These are phyloP conservation scores for Dasypolia templi DNA, from an alignment of 2,888 invertebrate species.

Conservation along the genomic window DNA sequence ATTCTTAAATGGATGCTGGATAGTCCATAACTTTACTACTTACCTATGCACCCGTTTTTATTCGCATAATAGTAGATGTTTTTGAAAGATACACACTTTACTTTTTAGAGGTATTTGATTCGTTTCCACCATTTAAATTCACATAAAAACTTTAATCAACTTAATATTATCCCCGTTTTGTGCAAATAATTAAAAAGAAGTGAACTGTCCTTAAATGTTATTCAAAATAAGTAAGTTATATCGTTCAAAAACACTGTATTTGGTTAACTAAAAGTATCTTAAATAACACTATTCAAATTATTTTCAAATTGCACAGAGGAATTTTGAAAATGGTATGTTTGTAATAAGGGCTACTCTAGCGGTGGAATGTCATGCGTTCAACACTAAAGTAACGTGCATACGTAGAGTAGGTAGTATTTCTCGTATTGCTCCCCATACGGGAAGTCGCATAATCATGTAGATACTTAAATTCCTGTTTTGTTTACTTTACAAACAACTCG, in stretches of 20 bases:
- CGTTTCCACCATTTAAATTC: constrained; percentile 5
- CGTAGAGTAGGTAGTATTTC: constrained; percentile 11
- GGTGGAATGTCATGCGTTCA: constrained; percentile 46
- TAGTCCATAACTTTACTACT: constrained; percentile 2
- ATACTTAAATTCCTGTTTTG: constrained; percentile 55
- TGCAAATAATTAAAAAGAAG: not conserved
- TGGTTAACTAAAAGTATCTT: not conserved
- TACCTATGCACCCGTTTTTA: constrained; percentile 4
- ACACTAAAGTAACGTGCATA: constrained; percentile 7
- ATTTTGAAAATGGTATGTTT: constrained; percentile 32
- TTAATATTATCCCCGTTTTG: not conserved
- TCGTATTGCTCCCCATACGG: constrained; percentile 10
- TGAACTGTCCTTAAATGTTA: not conserved
- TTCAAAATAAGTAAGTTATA: not conserved
- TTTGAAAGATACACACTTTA: not conserved
- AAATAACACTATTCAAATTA: constrained; percentile 1
- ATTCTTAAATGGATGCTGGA: constrained; percentile 46
- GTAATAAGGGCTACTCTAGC: constrained; percentile 26
- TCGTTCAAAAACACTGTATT: not conserved
- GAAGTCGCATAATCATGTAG: constrained; percentile 52
- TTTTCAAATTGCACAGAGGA: constrained; percentile 2
- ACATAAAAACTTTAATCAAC: not conserved
- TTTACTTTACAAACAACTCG: constrained; percentile 51
- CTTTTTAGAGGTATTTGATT: not conserved
- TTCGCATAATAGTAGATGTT: not conserved